Percentiles rank a stretch among this genome's conserved stretches.
These are phyloP conservation scores for Allobates femoralis DNA, from an alignment of 2,797 vertebrate genomes.

Conservation along the genomic window DNA sequence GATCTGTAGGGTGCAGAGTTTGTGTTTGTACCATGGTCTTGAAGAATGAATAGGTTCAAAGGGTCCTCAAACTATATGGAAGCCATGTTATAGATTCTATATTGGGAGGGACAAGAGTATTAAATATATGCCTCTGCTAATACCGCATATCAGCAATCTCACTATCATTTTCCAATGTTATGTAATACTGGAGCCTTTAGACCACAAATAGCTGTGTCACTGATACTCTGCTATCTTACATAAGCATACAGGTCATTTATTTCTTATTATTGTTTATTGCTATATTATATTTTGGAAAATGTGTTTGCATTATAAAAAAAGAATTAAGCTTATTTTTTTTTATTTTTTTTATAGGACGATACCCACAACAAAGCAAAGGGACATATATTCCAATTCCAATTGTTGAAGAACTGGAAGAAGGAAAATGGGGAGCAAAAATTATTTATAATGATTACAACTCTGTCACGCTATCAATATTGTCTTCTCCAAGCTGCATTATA, in stretches of 20 bases:
- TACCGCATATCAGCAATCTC: no score
- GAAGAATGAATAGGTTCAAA: not conserved
- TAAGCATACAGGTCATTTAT: no score
- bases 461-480: constrained; percentile 83
- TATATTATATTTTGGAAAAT: no score
- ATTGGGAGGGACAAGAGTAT: no score
- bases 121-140: no score
- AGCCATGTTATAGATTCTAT: not conserved
- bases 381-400: constrained; percentile 87
- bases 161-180: no score
- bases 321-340: not conserved
- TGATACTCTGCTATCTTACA: no score
- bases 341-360: constrained; percentile 78
- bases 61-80: no score
- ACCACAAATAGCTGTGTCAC: no score
- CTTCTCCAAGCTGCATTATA: constrained; percentile 82
- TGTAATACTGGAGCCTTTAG: no score
- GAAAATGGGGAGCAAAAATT: constrained; percentile 84
- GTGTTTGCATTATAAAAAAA: not conserved
- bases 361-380: constrained; percentile 89
- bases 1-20: no score
- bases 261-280: no score
- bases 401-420: constrained; percentile 73
- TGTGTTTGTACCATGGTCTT: not conserved
- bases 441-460: constrained; percentile 68